A percentile compares a stretch with the other conserved stretches of the same genome.
Conservation (phyloP, 2,888 invertebrate species). For the Cataglyphis cursor region DNA sequence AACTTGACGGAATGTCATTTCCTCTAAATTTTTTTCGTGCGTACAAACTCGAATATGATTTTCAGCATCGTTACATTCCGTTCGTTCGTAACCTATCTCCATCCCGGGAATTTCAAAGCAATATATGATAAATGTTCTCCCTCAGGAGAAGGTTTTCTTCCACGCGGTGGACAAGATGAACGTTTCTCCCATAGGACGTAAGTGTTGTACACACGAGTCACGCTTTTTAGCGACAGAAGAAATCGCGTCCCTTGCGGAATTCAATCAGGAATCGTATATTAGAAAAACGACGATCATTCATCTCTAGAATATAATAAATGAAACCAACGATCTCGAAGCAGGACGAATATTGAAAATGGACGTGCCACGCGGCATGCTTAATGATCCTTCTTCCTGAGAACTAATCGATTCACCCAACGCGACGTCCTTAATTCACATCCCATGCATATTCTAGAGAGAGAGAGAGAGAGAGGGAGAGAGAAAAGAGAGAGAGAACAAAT, state of each 20-base stretch:
- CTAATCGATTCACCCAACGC: constrained; percentile 5
- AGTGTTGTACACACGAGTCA: constrained; percentile 20
- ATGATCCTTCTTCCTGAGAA: constrained; percentile 1
- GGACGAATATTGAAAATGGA: constrained; percentile 27
- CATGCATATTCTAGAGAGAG: neutral
- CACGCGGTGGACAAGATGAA: neutral
- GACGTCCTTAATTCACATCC: neutral
- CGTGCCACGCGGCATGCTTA: neutral
- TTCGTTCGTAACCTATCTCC: neutral
- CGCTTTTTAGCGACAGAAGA: constrained; percentile 22
- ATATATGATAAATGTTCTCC: constrained; percentile 7
- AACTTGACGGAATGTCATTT: neutral
- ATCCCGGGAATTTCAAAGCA: neutral
- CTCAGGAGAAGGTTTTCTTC: constrained; percentile 13
- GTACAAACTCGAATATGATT: constrained; percentile 17
- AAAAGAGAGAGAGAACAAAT: neutral
- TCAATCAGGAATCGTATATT: constrained; percentile 25
- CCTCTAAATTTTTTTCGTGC: neutral
- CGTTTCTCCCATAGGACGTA: constrained; percentile 20
- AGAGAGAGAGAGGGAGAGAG: no score
- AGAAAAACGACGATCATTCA: constrained; percentile 40
- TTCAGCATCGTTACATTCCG: constrained; percentile 11
- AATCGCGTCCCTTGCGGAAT: constrained; percentile 24
- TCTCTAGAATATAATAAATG: constrained; percentile 4
- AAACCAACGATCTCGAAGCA: neutral